These are phyloP conservation scores for Ptilodon capucinus DNA, from an alignment of 2,888 invertebrate genomes.

Conservation along the genomic window DNA sequence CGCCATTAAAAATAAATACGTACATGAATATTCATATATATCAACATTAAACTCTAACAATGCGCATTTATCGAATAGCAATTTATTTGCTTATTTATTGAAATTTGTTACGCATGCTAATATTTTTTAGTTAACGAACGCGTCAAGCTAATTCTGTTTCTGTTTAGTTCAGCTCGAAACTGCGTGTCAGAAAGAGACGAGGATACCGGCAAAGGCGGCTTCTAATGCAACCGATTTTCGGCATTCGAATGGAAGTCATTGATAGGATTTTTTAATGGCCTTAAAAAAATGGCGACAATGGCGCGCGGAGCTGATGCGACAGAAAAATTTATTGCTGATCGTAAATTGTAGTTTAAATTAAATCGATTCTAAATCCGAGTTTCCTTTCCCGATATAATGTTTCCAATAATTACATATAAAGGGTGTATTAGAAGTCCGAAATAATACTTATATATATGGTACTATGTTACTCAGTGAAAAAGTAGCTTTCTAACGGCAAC, in stretches of 20 bases:
- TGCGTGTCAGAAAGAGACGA: conserved; percentile 54
- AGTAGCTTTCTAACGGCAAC: too few species aligned
- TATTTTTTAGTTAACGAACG: conserved; percentile 55
- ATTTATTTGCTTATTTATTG: conserved; percentile 81
- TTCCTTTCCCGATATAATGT: conserved; percentile 60
- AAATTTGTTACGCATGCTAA: conserved; percentile 77
- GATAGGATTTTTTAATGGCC: conserved; percentile 78
- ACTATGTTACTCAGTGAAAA: too few species aligned
- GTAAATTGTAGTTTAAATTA: conserved; percentile 78
- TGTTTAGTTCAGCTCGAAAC: conserved; percentile 37
- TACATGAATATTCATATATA: conserved; percentile 82
- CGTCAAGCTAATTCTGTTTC: conserved; percentile 49
- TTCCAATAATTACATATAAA: conserved; percentile 66
- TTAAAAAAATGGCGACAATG: conserved; percentile 77
- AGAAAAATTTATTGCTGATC: conserved; percentile 73
- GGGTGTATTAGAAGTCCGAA: too few species aligned
- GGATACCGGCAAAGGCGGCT: conserved; percentile 38
- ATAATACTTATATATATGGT: too few species aligned
- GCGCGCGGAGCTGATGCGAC: conserved; percentile 63
- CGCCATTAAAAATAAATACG: conserved; percentile 57
- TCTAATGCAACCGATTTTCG: conserved; percentile 64
- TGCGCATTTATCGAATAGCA: conserved; percentile 73
- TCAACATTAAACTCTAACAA: conserved; percentile 74
- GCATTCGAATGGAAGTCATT: conserved; percentile 68
- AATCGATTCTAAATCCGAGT: conserved; percentile 69